These are phyloP conservation scores for Lytechinus pictus DNA, from an alignment of 35 echinoderm and acorn worm genomes.

Conservation along the genomic window DNA sequence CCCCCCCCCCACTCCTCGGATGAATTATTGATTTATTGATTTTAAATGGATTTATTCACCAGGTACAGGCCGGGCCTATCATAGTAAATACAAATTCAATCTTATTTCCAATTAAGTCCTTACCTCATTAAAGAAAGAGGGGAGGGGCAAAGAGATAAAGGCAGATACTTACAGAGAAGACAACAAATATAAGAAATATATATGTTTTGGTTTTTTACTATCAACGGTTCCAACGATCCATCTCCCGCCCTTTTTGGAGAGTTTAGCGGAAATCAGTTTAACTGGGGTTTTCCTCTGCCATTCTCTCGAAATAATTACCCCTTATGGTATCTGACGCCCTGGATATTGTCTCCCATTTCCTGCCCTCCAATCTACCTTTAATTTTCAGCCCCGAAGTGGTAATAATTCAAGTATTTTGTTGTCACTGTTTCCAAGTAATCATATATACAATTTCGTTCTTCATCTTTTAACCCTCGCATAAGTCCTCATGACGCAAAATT, in stretches of 20 bases:
- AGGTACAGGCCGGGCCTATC: too few relatives aligned
- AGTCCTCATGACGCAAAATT: too few relatives aligned
- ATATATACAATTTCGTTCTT: too few relatives aligned
- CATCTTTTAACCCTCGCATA: too few relatives aligned
- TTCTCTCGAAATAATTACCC: neutral
- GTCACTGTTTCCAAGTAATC: too few relatives aligned
- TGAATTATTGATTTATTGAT: too few relatives aligned
- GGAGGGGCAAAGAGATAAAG: too few relatives aligned
- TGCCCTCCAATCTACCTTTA: neutral
- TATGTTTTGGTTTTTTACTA: neutral
- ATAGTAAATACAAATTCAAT: too few relatives aligned
- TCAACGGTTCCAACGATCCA: neutral
- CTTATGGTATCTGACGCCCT: slow-evolving; percentile 9
- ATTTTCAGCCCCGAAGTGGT: neutral
- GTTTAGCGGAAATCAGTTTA: slow-evolving; percentile 7
- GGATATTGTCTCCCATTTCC: slow-evolving; percentile 10
- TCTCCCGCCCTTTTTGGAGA: neutral
- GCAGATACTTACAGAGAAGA: neutral
- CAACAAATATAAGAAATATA: neutral
- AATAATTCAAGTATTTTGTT: neutral
- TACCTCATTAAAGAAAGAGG: too few relatives aligned
- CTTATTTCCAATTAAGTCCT: too few relatives aligned
- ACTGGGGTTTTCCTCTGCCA: neutral
- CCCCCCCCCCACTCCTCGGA: too few relatives aligned
- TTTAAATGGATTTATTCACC: too few relatives aligned